Base-by-base conservation (phyloP, 2,888 invertebrate species). In the Notodonta dromedarius region DNA sequence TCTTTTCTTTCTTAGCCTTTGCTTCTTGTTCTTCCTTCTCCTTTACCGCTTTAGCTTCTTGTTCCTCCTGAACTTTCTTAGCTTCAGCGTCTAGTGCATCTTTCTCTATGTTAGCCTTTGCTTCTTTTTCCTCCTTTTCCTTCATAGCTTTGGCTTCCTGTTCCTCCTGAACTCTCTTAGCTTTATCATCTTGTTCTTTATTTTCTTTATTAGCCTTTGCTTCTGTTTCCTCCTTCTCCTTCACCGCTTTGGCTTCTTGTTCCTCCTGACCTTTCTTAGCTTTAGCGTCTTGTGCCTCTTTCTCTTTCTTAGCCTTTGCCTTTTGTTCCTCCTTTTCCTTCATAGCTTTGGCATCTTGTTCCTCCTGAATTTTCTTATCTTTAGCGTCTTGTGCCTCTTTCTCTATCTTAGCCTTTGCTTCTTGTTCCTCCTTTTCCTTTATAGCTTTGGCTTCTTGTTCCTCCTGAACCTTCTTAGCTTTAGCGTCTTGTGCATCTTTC, bases 221-320 rank as follows among this genome's bases (percentile, higher is more conserved):
- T n/a, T 48, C 48, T 48, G 2, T 14, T n/a, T 14, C 48, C 5
- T 6, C n/a, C 1, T 48, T 48, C 7, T 14, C 48, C n/a, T 48
- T 48, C 6, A n/a, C 4, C 0, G 48, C n/a, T 6, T 48, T 48
- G 11, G 48, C 48, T 2, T 57, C 16, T 24, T 32, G 55, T 63
- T 74, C 70, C 51, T 60, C 57, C 16, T 52, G 14, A n/a, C 44
- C 53, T 56, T 62, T 35, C 24, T 16, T 42, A 44, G 50, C 42
- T 24, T 51, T 53, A n/a, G 59, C 56, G 44, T 67, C 50, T n/a
- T 61, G 5, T 54, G 62, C 35, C 46, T 64, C 52, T 54, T 63
- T 44, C 12, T 60, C 53, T 59, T 61, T n/a, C 8, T 32, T 44
- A 42, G 46, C 44, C 35, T 56, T 54, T 24, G 62, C 57, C n/a